Base-by-base conservation (phyloP, 92 coral and sea anemone genomes). In the Paragorgia papillata region DNA sequence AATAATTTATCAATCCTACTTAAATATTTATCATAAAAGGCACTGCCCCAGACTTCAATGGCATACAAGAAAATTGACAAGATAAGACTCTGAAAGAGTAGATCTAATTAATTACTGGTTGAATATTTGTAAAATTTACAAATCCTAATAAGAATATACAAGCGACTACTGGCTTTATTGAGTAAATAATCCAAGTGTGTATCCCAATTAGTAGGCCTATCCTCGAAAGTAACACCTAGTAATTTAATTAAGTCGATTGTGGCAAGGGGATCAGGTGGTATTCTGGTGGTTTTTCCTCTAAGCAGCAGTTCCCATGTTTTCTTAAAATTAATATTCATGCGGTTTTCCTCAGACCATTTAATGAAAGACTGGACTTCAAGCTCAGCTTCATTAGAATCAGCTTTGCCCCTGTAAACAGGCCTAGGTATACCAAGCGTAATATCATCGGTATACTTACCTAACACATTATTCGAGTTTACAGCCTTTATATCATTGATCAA, bases 401-500 rank as follows among this genome's bases (percentile, higher is more conserved):
- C 33, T 28, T 19, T 22, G 33, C 15, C 33, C 15, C 0, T 31
- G 31, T 26, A 26, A 32, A 37, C 43, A 37, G 43, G 43, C n/a
- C n/a, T n/a, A n/a, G n/a, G n/a, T 10, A 50, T 50, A 63, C 83
- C 55, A 54, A 79, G 33, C 14, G 48, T 62, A 48, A 78, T 30
- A 57, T 79, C 65, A 50, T 79, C 76, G 28, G 67, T 75, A 32
- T 24, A 79, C 44, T 79, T 79, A 55, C 27, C 73, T 27, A 79
- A 33, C 28, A 29, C 29, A 30, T 79, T 79, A 14, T 37, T 37
- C 4, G 43, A 37, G 10, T 37, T 37, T 4, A 37, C 82, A 18
- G 79, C 31, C 57, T 57, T 81, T 0, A 83, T 59, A 22, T 83
- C 87, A 76, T 76, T 75, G 6, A 77, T 54, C 50, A 77, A 39